Evolutionary conservation across 2,113 vertebrate genomes (phyloP), one percentile per base, ranked within the genome.

Genomic region (Varanus komodoensis): DNA sequence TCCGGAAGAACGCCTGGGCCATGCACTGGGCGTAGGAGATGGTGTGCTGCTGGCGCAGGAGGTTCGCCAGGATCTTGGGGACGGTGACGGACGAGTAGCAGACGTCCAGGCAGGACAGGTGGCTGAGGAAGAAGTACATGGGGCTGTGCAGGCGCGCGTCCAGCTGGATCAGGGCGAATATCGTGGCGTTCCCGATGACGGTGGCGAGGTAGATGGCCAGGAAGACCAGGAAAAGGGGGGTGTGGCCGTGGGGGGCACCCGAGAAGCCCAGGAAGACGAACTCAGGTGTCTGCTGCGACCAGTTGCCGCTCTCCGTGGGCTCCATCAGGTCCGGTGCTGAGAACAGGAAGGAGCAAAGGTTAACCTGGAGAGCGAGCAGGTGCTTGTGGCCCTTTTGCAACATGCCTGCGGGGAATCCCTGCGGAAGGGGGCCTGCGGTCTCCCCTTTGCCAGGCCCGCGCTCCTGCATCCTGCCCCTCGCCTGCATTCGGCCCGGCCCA

Each of bases 61-160:
- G 91, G 34, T 95, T 94, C 0, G 14, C 79, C 34, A 93, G 93
- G 92, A 94, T 91, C 64, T 91, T 93, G 8, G 93, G 94, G 6
- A 91, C 84, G 3, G 92, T 91, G 0, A 92, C 88, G 0, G 94
- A 93, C 0, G 89, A 92, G 4, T 92, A 94, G 50, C 92, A 94
- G 50, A 91, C 75, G 21, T 94, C 93, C 67, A 92, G 85, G 84
- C 92, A 94, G 19, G 92, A 93, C 21, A 95, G 27, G 32, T 93
- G 92, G 32, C 94, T 94, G 85, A 95, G 95, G 38, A 95, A 92
- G 67, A 91, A 95, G 82, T 92, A 95, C 94, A 94, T 93, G 4
- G 92, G 93, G 1, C 83, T 94, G 44, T 93, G 94, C 44, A 95
- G 93, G 21, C 6, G 83, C 0, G 89, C 57, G 34, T 94, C 93